phyloP scores from a whole-genome alignment of 1,140 invertebrate genomes.

The Nasonia giraulti region DNA sequence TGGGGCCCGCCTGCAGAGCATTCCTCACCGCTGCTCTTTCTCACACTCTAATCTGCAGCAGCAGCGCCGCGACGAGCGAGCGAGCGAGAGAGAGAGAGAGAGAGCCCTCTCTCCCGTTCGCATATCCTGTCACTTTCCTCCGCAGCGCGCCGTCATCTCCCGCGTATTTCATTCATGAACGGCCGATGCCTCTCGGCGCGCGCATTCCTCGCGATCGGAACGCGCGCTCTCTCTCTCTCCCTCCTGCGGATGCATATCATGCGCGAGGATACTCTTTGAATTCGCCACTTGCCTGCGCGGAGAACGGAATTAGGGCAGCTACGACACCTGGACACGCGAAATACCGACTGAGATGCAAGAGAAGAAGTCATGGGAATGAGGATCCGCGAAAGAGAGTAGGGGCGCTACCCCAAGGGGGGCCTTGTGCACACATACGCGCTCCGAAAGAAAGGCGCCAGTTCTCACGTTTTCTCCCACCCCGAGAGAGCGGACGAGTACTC shows the following conservation, averaged over 20 bases:
- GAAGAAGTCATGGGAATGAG: constrained; percentile 27
- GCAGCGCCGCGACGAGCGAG: background rate
- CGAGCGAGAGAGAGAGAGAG: no score
- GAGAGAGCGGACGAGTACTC: background rate
- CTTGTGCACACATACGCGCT: background rate
- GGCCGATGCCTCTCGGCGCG: background rate
- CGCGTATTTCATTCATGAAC: constrained; percentile 14
- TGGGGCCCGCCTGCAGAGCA: background rate
- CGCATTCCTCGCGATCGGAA: constrained; percentile 42
- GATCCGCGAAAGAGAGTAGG: background rate
- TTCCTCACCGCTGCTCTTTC: constrained; percentile 11
- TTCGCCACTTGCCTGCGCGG: background rate
- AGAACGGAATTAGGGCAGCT: background rate
- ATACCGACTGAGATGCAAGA: background rate
- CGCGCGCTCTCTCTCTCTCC: background rate
- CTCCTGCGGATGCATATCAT: constrained; percentile 54
- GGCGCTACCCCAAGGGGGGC: constrained; percentile 7
- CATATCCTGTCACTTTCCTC: constrained; percentile 9
- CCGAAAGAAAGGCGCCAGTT: constrained; percentile 29
- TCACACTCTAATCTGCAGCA: background rate
- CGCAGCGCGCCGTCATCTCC: background rate
- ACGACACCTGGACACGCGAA: constrained; percentile 17
- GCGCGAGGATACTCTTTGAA: constrained; percentile 43
- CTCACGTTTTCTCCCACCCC: constrained; percentile 24
- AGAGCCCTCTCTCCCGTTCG: background rate